Evolutionary conservation across 64 coral and sea anemone species (phyloP), one percentile per base, ranked within the genome.

Genomic region (Actinia tenebrosa): DNA sequence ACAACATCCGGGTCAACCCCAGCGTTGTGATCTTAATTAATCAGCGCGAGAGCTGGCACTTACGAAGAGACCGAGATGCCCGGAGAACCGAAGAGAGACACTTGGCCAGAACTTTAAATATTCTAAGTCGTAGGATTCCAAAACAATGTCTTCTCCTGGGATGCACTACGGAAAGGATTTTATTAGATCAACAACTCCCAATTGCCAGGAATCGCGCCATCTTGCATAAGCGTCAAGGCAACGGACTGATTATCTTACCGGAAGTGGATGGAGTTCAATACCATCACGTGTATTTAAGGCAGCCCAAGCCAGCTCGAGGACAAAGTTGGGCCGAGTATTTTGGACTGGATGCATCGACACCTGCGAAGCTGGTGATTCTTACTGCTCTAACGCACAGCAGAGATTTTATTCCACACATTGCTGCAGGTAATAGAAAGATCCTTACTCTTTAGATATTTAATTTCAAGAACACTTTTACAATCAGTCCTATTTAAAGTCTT

Each of bases 1-100:
- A 85, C 7, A 92, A 91, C 60, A 83, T 77, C n/a, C 80, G 60
- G 50, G 86, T 90, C 0, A 66, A 90, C 46, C 88, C 91, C 1
- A 84, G 56, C 46, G 58, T 91, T 55, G 92, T 92, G 7, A 80
- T 96, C 16, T 62, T 90, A 27, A 91, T 96, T 46, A 96, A 85
- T 25, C 94, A 96, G 60, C 86, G 88, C 10, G 94, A 96, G 44
- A 87, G 91, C 3, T 96, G 94, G 94, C 87, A 86, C 69, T 62
- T 90, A 17, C 80, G 91, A 14, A 85, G 94, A 84, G 91, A 96
- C 14, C 89, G 78, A 50, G 87, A 89, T 60, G 78, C 80, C 43
- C 63, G 89, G 3, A 88, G 85, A 56, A 56, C 64, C 20, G 94
- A 96, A 71, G 94, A 96, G 10, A 80, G 94, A 53, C 84, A 89